These are phyloP conservation scores for Stenodema calcarata DNA, from an alignment of 2,888 invertebrate species.

Conservation along the genomic window DNA sequence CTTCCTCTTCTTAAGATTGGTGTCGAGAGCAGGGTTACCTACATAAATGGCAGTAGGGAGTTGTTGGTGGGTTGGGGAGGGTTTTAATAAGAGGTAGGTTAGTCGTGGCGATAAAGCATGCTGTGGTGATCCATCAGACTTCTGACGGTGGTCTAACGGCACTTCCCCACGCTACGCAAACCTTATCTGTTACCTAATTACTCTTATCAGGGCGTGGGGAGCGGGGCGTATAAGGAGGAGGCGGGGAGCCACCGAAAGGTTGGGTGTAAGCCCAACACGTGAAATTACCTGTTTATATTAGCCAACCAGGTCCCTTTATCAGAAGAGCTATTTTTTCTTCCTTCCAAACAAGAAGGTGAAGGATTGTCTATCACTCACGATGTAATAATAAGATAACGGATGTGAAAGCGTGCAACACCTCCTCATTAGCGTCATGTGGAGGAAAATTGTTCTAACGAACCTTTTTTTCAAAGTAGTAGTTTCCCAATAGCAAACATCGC, in stretches of 20 bases:
- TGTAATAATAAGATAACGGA: too few relatives aligned
- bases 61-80: neutral
- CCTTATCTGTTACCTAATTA: conserved; percentile 41
- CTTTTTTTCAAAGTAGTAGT: too few relatives aligned
- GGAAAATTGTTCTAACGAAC: too few relatives aligned
- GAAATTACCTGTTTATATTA: conserved; percentile 24
- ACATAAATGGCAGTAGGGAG: neutral
- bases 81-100: conserved; percentile 33
- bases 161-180: conserved; percentile 26
- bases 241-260: neutral
- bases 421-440: too few relatives aligned
- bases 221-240: neutral
- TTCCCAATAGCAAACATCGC: too few relatives aligned
- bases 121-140: conserved; percentile 30
- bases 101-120: conserved; percentile 27
- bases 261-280: neutral
- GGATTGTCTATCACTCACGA: too few relatives aligned
- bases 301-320: neutral
- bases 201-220: neutral
- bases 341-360: neutral
- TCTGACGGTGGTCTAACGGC: conserved; percentile 31
- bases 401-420: too few relatives aligned
- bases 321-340: neutral
- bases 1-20: neutral
- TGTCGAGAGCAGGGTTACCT: neutral